Evolutionary conservation across 2,888 invertebrate species (phyloP).

Genomic region (Aromia moschata): DNA sequence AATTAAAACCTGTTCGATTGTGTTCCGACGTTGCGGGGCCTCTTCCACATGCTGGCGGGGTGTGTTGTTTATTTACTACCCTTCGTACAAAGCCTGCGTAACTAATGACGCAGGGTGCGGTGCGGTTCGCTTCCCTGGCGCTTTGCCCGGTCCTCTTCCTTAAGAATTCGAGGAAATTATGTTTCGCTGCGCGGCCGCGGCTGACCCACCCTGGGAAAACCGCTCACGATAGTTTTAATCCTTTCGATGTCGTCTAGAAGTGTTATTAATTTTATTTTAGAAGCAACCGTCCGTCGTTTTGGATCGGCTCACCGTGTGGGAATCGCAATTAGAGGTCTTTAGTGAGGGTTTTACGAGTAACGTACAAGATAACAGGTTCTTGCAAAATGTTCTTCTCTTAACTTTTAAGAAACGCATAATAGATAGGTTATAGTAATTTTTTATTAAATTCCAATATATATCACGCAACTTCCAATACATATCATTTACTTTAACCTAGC

Average conservation of each 20-base stretch:
- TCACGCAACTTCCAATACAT: too few relatives aligned
- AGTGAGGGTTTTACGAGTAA: too few relatives aligned
- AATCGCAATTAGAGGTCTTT: neutral
- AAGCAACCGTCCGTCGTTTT: conserved; percentile 20
- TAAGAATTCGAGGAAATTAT: conserved; percentile 34
- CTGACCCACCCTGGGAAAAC: conserved; percentile 22
- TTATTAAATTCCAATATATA: too few relatives aligned
- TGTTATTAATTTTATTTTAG: conserved; percentile 33
- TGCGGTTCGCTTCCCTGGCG: conserved; percentile 17
- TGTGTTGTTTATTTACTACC: conserved; percentile 59
- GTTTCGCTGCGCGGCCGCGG: conserved; percentile 2
- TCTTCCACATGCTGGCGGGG: conserved; percentile 54
- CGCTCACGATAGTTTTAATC: conserved; percentile 33
- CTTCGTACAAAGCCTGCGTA: conserved; percentile 55
- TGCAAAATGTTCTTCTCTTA: too few relatives aligned
- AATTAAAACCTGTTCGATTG: conserved; percentile 58
- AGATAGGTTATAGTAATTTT: too few relatives aligned
- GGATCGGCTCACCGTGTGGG: neutral
- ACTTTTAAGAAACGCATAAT: too few relatives aligned
- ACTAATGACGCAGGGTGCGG: conserved; percentile 49
- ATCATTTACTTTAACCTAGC: too few relatives aligned
- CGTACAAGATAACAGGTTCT: too few relatives aligned
- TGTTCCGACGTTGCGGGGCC: conserved; percentile 43
- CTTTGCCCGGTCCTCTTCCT: conserved; percentile 22
- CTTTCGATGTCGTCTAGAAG: conserved; percentile 24